Percentiles rank a stretch among this genome's conserved stretches.
Evolutionary conservation across 2,888 invertebrate genomes (phyloP).

Genomic region (Empis stercorea): DNA sequence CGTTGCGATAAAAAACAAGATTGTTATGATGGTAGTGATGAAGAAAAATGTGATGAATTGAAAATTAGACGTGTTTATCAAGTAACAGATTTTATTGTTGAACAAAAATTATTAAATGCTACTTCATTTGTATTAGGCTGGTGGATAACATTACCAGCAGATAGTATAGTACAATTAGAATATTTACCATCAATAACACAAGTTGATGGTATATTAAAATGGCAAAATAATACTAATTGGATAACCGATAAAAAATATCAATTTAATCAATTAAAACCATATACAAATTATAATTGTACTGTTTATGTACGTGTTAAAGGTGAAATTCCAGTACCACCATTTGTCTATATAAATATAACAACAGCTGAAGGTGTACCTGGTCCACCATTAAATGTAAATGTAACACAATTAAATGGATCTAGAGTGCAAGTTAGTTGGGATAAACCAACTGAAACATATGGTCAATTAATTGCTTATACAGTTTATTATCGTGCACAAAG

Average conservation of each 20-base stretch:
- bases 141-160: constrained; percentile 35
- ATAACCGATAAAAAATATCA: constrained; percentile 44
- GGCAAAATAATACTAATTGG: constrained; percentile 49
- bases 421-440: constrained; percentile 59
- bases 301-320: constrained; percentile 54
- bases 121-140: constrained; percentile 53
- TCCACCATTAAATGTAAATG: constrained; percentile 52
- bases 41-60: constrained; percentile 46
- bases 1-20: constrained; percentile 56
- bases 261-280: constrained; percentile 53
- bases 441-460: constrained; percentile 49
- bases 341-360: constrained; percentile 45
- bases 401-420: constrained; percentile 48
- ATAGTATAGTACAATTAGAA: constrained; percentile 36
- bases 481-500: constrained; percentile 52
- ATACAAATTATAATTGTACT: constrained; percentile 65
- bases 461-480: constrained; percentile 47
- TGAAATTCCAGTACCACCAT: constrained; percentile 43
- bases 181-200: constrained; percentile 55
- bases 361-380: constrained; percentile 60
- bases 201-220: constrained; percentile 36
- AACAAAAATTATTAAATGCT: constrained; percentile 47
- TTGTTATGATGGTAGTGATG: constrained; percentile 65
- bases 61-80: constrained; percentile 34
- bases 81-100: constrained; percentile 51